Base-by-base conservation (phyloP, 2,888 invertebrate genomes). In the Dicranocentrus wangi region DNA sequence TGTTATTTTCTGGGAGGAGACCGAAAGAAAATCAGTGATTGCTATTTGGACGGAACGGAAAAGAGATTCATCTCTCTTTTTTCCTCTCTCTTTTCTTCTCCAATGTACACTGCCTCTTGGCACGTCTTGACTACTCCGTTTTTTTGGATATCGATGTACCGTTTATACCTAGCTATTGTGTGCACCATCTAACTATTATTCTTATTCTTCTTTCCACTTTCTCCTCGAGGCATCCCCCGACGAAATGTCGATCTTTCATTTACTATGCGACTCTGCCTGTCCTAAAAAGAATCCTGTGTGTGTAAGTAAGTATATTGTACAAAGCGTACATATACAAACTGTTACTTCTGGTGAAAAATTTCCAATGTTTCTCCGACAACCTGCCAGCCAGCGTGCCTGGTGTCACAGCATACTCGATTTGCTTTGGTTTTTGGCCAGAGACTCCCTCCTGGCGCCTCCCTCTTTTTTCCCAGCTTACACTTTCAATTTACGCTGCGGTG, bases 231-330 rank as follows among this genome's bases (percentile, higher is more conserved):
- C 77, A 70, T 77, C 69, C 70, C 77, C 77, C 77, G 53, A 61
- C 70, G 77, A 77, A 77, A 70, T 42, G 77, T 77, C 77, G 77
- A 77, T 70, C 77, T 77, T 70, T 77, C 70, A 69, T 77, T 77
- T 70, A 77, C 53, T 47, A 58, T 53, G 28, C 3, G 47, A 47
- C 47, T n/a, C n/a, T n/a, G n/a, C 13, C 39, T 39, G 13, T 39
- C 32, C 55, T 28, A 55, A 19, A 15, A 21, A 47, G 32, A 27
- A 43, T 19, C 23, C 43, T 19, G 39, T 2, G 19, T 10, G 47
- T 15, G 10, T 27, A 17, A 72, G 47, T 28, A 60, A 17, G 58
- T 19, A n/a, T n/a, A n/a, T n/a, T n/a, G n/a, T n/a, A n/a, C n/a
- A n/a, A n/a, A n/a, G n/a, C n/a, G n/a, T n/a, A n/a, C n/a, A n/a